Evolutionary conservation across 1,140 invertebrate species (phyloP), one percentile per base, ranked within the genome.

Genomic region (Leptinotarsa defecta): DNA sequence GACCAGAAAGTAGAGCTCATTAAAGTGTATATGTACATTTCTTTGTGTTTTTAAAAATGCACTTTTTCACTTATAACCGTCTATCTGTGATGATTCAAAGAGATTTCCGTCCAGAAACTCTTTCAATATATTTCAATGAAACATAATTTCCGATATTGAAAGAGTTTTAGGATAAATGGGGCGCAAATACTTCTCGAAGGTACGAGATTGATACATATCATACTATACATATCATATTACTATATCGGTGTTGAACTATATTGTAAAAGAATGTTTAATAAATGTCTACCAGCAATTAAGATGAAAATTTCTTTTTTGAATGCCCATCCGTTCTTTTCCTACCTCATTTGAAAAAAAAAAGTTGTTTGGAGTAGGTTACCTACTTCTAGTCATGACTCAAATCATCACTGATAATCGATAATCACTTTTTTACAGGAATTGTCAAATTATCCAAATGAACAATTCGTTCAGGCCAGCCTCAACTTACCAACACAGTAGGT

Each of bases 151-250:
- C 20, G 57, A 68, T 52, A 63, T 70, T 71, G 64, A 65, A 52
- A 49, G 57, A 64, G 72, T 72, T 70, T 74, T 61, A 17, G 62
- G n/a, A 57, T 57, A 71, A 48, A 74, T 73, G 69, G 69, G 20
- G 76, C 74, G 77, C 79, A 81, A 78, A 75, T 68, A 75, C 20
- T 74, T 80, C 73, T 75, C 68, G 75, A 76, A 67, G 69, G 71
- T 76, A 79, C 74, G 76, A 79, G 77, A 79, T 78, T 80, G 76
- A 83, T 84, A 83, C 83, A 84, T 84, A 84, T 84, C 83, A 83
- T 81, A 79, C 72, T 79, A 84, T 82, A 83, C 83, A 84, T 84
- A 84, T 84, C 83, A 84, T 78, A 82, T 79, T 76, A 79, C 70
- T 82, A 82, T 83, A 84, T 83, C 78, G 80, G 81, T 83, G 83